Evolutionary conservation across 2,888 invertebrate genomes (phyloP), one percentile per base, ranked within the genome.

Genomic region (Psylliodes chrysocephalus): DNA sequence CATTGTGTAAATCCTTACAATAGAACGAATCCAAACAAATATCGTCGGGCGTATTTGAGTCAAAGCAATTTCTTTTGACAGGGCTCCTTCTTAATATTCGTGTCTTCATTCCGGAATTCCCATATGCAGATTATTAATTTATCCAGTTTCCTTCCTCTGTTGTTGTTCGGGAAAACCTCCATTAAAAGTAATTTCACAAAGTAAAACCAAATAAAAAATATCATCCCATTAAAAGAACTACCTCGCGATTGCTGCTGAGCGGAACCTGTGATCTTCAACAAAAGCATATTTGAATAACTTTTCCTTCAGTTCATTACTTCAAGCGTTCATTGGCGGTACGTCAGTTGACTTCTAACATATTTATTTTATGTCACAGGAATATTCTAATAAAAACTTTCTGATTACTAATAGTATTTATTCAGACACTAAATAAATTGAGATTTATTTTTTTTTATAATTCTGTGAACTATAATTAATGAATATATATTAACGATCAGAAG

Each of bases 251-350:
- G 53, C 59, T 54, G 53, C 40, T 44, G 51, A 57, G 64, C 64
- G 64, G 67, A 67, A 64, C 67, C 55, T 75, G 71, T 73, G 77
- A 75, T 75, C 74, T 75, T 71, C 73, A 75, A 77, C 75, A 76
- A 77, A 76, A 75, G 74, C 75, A 75, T 75, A 75, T 78, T 71
- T 73, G 72, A 55, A 60, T 64, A 64, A 70, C 71, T 75, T 75
- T 73, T 74, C 71, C 73, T 74, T 69, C 75, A 76, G 76, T 79
- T 80, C 78, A 79, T 80, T 79, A 79, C 78, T 74, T 77, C 75
- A 72, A 73, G 74, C 75, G 77, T 28, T 40, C 59, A 59, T 51
- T 49, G 59, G 59, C 59, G 59, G 59, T 12, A 15, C 35, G 10
- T 33, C 4, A 10, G n/a, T n/a, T n/a, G n/a, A n/a, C n/a, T n/a